Base-by-base conservation (phyloP, 1,140 invertebrate species). In the Kradibia gibbosae region DNA sequence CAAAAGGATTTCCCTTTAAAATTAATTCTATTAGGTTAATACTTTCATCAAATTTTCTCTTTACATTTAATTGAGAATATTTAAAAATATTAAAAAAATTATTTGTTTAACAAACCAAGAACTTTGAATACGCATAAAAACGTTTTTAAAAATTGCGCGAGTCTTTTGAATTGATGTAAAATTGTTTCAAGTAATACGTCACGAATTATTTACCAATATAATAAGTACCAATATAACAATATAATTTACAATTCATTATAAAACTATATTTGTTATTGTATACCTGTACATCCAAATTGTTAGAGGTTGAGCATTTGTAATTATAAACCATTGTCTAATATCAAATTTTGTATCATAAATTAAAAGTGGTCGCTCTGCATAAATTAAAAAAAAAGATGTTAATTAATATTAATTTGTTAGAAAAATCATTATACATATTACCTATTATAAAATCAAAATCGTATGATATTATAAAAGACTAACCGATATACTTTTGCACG, bases 401-500 rank as follows among this genome's bases (percentile, higher is more conserved):
- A 42, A 25, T 71, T 48, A 48, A 71, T 48, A 17, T 28, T 25
- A 20, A n/a, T 17, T 0, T 7, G 39, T 45, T 17, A 17, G 36
- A 7, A 34, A 74, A 78, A 65, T 71, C 67, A 73, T 83, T 82
- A 78, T 72, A 28, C 28, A 73, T 53, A 34, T 31, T 31, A 28
- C 10, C 34, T 13, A 62, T 62, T 62, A 1, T 3, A 20, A 20
- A 3, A 25, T 65, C 3, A 67, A 34, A 34, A 17, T 10, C 22
- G 2, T 39, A 39, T 67, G 39, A 34, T 67, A 67, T 39, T n/a
- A n/a, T n/a, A 65, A 65, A 22, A 53, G 31, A 10, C 88, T 91
- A 92, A 98, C 97, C 97, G 85, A 99, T 98, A 89, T 99, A 98
- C 91, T 99, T 99, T 89, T 98, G 97, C 31, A 98, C 95, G 53